A percentile compares a stretch with the other conserved stretches of the same genome.
phyloP scores from a whole-genome alignment of 2,888 invertebrate species.

The Mimumesa dahlbomi region DNA sequence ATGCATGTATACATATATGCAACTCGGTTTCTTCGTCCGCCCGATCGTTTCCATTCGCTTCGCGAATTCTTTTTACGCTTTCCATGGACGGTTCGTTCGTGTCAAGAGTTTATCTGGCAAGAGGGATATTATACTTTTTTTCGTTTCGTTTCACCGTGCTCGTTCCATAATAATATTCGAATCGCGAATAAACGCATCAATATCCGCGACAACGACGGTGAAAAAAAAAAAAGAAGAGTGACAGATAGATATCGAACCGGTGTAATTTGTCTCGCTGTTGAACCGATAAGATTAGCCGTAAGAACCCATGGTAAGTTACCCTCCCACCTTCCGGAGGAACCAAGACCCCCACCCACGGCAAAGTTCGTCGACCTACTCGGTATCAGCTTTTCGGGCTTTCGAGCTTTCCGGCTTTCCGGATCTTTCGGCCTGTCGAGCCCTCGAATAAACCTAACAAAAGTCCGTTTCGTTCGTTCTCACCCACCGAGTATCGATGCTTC shows the following conservation, averaged over 20 bases:
- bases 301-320: slow-evolving; percentile 40
- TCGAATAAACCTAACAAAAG: too few relatives aligned
- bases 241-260: slow-evolving; percentile 36
- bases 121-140: neutral
- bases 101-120: too few relatives aligned
- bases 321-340: slow-evolving; percentile 19
- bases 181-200: neutral
- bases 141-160: neutral
- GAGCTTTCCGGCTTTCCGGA: neutral
- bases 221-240: slow-evolving; percentile 12
- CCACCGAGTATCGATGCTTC: slow-evolving; percentile 28
- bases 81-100: too few relatives aligned
- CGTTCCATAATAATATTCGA: too few relatives aligned
- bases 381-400: slow-evolving; percentile 4
- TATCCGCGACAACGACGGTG: neutral
- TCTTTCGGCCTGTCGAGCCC: neutral
- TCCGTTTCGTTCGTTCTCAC: slow-evolving; percentile 37
- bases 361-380: slow-evolving; percentile 66
- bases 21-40: neutral
- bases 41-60: neutral
- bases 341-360: slow-evolving; percentile 29
- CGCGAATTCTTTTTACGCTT: neutral
- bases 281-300: slow-evolving; percentile 57
- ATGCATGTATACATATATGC: too few relatives aligned
- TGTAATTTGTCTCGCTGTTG: slow-evolving; percentile 47